phyloP scores from a whole-genome alignment of 2,113 vertebrate species.

The Anolis sagrei region DNA sequence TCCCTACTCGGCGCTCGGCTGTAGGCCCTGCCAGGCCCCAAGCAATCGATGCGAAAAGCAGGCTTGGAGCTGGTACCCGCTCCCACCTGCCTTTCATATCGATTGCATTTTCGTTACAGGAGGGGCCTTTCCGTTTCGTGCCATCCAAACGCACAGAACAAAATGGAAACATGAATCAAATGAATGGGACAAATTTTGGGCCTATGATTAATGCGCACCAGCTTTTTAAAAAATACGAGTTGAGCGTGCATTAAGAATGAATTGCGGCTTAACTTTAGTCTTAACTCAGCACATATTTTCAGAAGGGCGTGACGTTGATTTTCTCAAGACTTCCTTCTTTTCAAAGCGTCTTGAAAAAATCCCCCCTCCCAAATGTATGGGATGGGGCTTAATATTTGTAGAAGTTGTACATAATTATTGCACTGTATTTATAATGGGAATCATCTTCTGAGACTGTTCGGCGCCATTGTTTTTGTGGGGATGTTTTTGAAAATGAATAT shows the following conservation, averaged over 20 bases:
- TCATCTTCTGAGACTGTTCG: background rate
- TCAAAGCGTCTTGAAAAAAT: background rate
- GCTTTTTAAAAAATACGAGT: background rate
- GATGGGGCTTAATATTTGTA: background rate
- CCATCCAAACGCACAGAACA: no score
- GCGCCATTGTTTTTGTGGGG: background rate
- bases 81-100: no score
- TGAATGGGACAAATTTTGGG: no score
- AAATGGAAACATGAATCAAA: no score
- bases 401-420: constrained; percentile 53
- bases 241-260: constrained; percentile 3
- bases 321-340: background rate
- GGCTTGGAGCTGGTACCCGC: no score
- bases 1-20: no score
- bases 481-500: constrained; percentile 12
- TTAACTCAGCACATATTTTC: background rate
- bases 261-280: background rate
- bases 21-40: no score
- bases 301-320: background rate
- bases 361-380: background rate
- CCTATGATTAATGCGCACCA: no score
- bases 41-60: no score
- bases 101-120: no score
- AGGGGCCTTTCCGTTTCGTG: no score
- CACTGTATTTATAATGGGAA: constrained; percentile 65